Base-by-base conservation (phyloP, 2,113 vertebrate species). In the Urocolius indicus region DNA sequence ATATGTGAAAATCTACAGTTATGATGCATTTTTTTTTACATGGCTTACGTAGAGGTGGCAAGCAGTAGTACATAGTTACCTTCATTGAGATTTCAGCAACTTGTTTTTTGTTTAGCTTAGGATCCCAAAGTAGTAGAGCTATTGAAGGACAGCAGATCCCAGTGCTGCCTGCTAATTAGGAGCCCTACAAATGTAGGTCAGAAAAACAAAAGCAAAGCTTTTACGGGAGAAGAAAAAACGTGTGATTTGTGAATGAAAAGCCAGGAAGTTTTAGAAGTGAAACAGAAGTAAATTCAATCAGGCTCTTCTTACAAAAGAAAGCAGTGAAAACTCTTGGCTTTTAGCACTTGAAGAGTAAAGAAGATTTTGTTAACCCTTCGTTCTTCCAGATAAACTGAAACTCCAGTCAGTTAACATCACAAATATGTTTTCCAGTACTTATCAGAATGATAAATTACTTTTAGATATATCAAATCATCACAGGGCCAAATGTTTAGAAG, bases 241-340 rank as follows among this genome's bases (percentile, higher is more conserved):
- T 95, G 95, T 97, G 96, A 97, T 97, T 97, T 98, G 96, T 95
- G 96, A 97, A 97, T 97, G 96, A 96, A 97, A 97, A 97, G 92
- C 94, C 97, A 97, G 97, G 97, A 97, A 96, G 95, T 96, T 97
- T 97, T 96, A 84, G 94, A 97, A 97, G 96, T 94, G 92, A 97
- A 96, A 88, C 58, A 95, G 74, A 96, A 96, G 84, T 93, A 94
- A 97, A 97, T 96, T 95, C 92, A 97, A 87, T 75, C 86, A 96
- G 55, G 67, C 78, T 96, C 75, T 80, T 87, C 73, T 95, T 88
- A 93, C 75, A 90, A 96, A 86, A 63, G 51, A 90, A 93, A 93
- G 69, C 73, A 89, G 23, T 73, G 55, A 94, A 94, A 94, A 87
- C 58, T 84, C 81, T 43, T 58, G 66, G 78, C 55, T 79, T 76